Evolutionary conservation across 1,140 invertebrate genomes (phyloP), one percentile per base, ranked within the genome.

Genomic region (Akabosia matsudoensis): DNA sequence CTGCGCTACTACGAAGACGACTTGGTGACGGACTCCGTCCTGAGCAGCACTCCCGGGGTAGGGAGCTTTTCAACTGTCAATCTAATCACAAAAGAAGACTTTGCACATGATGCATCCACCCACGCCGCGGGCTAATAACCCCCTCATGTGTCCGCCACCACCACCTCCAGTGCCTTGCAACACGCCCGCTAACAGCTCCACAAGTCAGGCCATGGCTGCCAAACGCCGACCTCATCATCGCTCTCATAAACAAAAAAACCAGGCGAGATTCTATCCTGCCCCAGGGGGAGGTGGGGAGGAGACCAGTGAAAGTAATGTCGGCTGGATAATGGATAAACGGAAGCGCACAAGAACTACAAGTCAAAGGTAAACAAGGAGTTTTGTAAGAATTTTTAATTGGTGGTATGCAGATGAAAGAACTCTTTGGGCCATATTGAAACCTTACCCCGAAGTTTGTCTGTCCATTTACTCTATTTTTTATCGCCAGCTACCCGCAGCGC

Each of bases 1-100:
- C 87, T 99, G 4, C 91, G 89, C 83, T 94, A 95, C 83, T 99
- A 98, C 83, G 97, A 99, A 86, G 92, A 96, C 82, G 93, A 95
- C 84, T 85, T 96, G 33, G 93, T 73, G 67, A 61, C 26, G 34
- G 70, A 74, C n/a, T n/a, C 22, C 26, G 3, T 4, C 24, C 1
- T 33, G 30, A 61, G 24, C n/a, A 52, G 1, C 16, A 56, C n/a
- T 4, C 16, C 51, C 28, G 10, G 24, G 24, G 22, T 22, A 76
- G 37, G 33, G 7, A 89, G 90, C 79, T 94, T 93, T 84, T 93
- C 92, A 82, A 95, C 93, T 1, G 91, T 97, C n/a, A 95, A 92
- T 79, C 84, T 97, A n/a, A 93, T 97, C 79, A 91, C 89, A 76
- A 92, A 93, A 83, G 93, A 94, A 84, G 90, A 91, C 84, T 96